A percentile compares a stretch with the other conserved stretches of the same genome.
Conservation (phyloP, 1,140 invertebrate species). For the Drosophila sp. region DNA sequence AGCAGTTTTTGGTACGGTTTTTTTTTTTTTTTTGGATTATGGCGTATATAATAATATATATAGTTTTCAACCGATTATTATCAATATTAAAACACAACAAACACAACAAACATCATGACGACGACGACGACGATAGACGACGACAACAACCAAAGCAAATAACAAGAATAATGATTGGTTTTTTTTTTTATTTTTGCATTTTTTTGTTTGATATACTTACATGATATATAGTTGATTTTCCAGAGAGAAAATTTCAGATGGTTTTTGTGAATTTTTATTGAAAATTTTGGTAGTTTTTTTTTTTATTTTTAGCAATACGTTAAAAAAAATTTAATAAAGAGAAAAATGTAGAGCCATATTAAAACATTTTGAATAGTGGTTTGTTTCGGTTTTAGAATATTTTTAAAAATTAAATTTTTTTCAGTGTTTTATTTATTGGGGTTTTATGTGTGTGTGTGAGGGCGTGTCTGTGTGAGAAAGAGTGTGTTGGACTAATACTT, state of each 20-base stretch:
- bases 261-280: conserved; percentile 60
- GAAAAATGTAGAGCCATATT: conserved; percentile 78
- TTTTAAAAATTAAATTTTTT: conserved; percentile 63
- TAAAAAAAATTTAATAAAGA: conserved; percentile 77
- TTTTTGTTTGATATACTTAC: conserved; percentile 56
- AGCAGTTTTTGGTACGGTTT: conserved; percentile 13
- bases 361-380: conserved; percentile 65
- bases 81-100: conserved; percentile 56
- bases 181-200: conserved; percentile 12
- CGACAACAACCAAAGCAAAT: conserved; percentile 80
- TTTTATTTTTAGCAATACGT: conserved; percentile 73
- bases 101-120: conserved; percentile 74
- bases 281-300: conserved; percentile 45
- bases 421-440: conserved; percentile 31
- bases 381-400: conserved; percentile 67
- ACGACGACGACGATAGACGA: conserved; percentile 68
- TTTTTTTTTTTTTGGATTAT: conserved; percentile 7
- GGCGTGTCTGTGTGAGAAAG: conserved; percentile 19
- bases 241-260: conserved; percentile 63
- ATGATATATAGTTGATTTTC: conserved; percentile 59
- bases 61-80: conserved; percentile 10
- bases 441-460: conserved; percentile 32
- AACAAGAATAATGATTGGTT: conserved; percentile 72
- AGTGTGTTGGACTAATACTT: conserved; percentile 39
- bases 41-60: conserved; percentile 5